Percentiles rank a stretch among this genome's conserved stretches.
These are phyloP conservation scores for Heliocidaris tuberculata DNA, from an alignment of 35 echinoderm and acorn worm species.

Conservation along the genomic window DNA sequence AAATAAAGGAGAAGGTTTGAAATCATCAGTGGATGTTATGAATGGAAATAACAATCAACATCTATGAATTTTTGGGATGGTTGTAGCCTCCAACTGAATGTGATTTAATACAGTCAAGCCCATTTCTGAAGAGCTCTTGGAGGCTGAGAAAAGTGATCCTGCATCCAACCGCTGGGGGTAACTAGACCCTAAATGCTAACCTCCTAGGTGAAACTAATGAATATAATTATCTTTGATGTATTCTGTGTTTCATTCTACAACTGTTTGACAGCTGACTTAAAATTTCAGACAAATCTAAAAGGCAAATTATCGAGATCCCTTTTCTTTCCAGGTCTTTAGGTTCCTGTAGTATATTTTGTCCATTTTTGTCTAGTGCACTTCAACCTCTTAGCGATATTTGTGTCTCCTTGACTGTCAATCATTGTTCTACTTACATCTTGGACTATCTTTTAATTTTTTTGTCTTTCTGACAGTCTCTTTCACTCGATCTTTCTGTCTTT, in stretches of 20 bases:
- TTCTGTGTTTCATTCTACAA: conserved; percentile 4
- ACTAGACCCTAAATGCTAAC: conserved; percentile 1
- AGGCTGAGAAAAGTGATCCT: not conserved
- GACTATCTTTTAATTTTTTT: not conserved
- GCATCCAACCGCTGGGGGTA: not conserved
- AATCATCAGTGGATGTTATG: not conserved
- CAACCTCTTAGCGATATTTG: not conserved
- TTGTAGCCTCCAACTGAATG: not conserved
- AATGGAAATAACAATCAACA: not conserved
- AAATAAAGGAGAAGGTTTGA: not conserved
- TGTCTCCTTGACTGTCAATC: conserved; percentile 2
- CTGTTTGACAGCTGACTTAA: not conserved
- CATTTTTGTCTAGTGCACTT: conserved; percentile 15
- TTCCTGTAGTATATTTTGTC: conserved; percentile 19
- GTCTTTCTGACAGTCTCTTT: not conserved
- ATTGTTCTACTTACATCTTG: conserved; percentile 30
- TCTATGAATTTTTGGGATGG: not conserved
- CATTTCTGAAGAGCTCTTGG: not conserved
- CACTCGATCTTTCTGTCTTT: not conserved
- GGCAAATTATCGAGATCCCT: not conserved
- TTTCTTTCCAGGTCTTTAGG: not conserved
- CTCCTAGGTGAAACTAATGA: conserved; percentile 10
- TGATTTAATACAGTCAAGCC: conserved; percentile 3
- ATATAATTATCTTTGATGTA: conserved; percentile 3
- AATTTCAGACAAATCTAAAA: not conserved